These are phyloP conservation scores for Rhagologus leucostigma DNA, from an alignment of 2,113 vertebrate species.

Conservation along the genomic window DNA sequence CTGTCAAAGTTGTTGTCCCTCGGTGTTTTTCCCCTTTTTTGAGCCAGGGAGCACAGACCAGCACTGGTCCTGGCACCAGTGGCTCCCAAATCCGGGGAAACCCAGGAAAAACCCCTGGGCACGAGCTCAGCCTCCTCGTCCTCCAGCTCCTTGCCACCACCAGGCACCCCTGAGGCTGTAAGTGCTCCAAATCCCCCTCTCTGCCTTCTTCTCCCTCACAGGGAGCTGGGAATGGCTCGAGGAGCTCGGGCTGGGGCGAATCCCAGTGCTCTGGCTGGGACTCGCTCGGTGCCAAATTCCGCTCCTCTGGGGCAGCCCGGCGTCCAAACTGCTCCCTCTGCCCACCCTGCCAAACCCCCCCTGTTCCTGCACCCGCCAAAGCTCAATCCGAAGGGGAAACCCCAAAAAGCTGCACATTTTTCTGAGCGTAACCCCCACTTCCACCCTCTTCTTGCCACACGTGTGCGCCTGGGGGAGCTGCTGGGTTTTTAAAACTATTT, in stretches of 20 bases:
- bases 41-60: not conserved
- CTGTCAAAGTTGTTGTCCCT: not conserved
- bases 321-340: not conserved
- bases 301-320: not conserved
- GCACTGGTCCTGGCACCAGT: not conserved
- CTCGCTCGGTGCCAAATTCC: not conserved
- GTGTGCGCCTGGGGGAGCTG: accelerated
- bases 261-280: not conserved
- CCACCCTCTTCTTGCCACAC: accelerated
- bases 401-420: not conserved
- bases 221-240: accelerated
- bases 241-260: not conserved
- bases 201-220: not conserved
- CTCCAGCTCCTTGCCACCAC: not conserved
- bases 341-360: not conserved
- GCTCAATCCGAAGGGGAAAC: not conserved
- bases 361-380: too few relatives aligned
- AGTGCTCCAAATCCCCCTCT: too few relatives aligned
- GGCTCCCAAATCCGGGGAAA: not conserved
- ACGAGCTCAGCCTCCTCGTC: not conserved
- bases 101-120: not conserved
- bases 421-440: accelerated
- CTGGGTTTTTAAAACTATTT: not conserved
- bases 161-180: not conserved
- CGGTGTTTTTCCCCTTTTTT: not conserved